Base-by-base conservation (phyloP, 1,140 invertebrate genomes). In the Diorhabda carinulata region DNA sequence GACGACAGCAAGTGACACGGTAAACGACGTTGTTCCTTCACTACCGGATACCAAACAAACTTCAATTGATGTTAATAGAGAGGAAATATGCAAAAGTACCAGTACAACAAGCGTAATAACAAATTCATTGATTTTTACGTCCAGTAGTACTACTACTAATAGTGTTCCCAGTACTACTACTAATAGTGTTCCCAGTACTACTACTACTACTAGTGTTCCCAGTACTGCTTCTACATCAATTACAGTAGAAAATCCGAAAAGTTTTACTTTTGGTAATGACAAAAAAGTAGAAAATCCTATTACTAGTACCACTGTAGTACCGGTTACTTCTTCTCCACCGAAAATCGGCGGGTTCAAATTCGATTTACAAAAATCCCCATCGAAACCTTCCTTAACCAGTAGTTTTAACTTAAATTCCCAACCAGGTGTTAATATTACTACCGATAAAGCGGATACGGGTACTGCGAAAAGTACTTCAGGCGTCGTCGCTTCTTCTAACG, bases 301-400 rank as follows among this genome's bases (percentile, higher is more conserved):
- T 25, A 25, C 25, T 25, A 25, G 25, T 25, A 25, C 25, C 25
- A 25, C 25, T 25, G 25, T 25, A 25, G 25, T 25, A 25, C 25
- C 61, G 3, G 52, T 41, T 45, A 57, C 70, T 47, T 43, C 57
- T 5, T 60, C 25, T 52, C 56, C 59, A 8, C 61, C 47, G 47
- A 72, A 69, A 25, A 8, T 43, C 41, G 71, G 71, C 41, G 71
- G 71, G 7, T 72, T 72, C 45, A 72, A 72, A 67, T 72, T 72
- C 57, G 71, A 72, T 60, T 61, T 72, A 8, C 59, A n/a, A 10
- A 66, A 61, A 67, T 64, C 70, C 43, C 42, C 10, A 45, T 10
- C 57, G 9, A 3, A 6, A 45, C 62, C 10, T 45, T 25, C n/a
- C 47, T 52, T 8, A 52, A 52, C 47, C 47, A 8, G 47, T n/a